Evolutionary conservation across 2,888 invertebrate species (phyloP).

Genomic region (Ryuthela nishihirai): DNA sequence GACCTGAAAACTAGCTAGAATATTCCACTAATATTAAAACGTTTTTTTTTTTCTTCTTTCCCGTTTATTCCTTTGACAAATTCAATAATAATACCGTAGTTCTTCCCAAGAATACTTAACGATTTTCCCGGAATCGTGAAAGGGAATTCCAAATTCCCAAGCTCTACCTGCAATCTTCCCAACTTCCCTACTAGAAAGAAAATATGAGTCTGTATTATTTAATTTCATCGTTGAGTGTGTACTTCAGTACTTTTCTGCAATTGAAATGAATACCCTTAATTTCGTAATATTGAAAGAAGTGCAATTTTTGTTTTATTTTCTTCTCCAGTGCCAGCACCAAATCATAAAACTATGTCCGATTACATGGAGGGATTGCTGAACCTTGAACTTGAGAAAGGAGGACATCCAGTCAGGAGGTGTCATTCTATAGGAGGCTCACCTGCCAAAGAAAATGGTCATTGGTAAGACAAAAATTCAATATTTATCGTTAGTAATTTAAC

Average conservation of each 20-base stretch:
- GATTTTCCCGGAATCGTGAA: no score
- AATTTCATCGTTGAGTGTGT: background rate
- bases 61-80: no score
- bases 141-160: no score
- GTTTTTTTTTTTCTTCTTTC: no score
- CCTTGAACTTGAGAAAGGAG: slow-evolving; percentile 50
- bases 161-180: no score
- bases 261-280: background rate
- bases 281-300: background rate
- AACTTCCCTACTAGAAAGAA: no score
- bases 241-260: background rate
- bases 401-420: slow-evolving; percentile 2
- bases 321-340: slow-evolving; percentile 60
- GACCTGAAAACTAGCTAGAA: no score
- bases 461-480: no score
- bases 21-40: no score
- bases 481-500: no score
- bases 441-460: slow-evolving; percentile 12
- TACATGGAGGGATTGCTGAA: slow-evolving; percentile 66
- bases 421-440: background rate
- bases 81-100: no score
- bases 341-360: slow-evolving; percentile 65
- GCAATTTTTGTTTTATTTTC: slow-evolving; percentile 12
- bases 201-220: background rate
- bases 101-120: no score